phyloP scores from a whole-genome alignment of 2,797 vertebrate species.

The Hemibagrus guttatus region DNA sequence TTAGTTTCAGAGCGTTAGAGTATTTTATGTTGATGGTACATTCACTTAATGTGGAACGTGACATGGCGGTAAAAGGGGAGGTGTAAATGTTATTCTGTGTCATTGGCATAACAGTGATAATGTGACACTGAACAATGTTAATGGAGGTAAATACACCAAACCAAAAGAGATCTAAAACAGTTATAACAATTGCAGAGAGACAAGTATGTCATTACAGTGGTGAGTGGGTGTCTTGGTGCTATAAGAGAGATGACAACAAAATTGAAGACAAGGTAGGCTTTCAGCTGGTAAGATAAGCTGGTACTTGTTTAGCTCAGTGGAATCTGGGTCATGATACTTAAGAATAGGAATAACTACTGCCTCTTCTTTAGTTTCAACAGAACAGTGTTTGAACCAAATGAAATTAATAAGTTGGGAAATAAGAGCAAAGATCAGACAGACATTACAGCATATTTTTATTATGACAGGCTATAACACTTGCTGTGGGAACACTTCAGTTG shows the following conservation, averaged over 20 bases:
- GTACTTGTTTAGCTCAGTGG: constrained; percentile 6
- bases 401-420: neutral
- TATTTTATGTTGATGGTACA: neutral
- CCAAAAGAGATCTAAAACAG: neutral
- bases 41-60: neutral
- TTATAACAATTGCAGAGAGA: neutral
- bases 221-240: neutral
- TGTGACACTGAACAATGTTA: neutral
- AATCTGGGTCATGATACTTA: neutral
- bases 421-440: neutral
- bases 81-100: neutral
- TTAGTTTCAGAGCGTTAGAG: neutral
- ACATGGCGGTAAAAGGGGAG: neutral
- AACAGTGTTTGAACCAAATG: neutral
- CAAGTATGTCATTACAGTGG: neutral
- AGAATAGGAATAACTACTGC: neutral
- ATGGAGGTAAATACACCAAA: neutral
- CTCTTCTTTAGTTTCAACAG: neutral
- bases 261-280: neutral
- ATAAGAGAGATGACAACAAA: neutral
- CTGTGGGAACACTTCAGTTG: constrained; percentile 5
- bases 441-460: neutral
- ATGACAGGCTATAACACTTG: neutral
- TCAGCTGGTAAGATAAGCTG: neutral
- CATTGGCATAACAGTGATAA: neutral